A percentile compares a stretch with the other conserved stretches of the same genome.
Conservation (phyloP, 2,888 invertebrate species). For the Aproaerema taeniolella region DNA sequence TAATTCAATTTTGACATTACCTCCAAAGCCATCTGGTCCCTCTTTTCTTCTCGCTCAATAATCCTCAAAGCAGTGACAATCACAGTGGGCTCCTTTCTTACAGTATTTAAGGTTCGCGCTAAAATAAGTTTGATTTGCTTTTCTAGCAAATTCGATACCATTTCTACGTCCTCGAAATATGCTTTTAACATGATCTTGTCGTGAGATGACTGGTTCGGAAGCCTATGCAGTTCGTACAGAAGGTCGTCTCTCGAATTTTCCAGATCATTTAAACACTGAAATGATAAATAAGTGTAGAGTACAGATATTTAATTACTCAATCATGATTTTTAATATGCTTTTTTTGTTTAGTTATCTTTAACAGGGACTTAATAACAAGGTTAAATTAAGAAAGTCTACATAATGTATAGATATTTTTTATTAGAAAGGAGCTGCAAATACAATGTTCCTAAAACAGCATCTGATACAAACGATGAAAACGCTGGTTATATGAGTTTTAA, state of each 20-base stretch:
- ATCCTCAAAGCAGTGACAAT: slow-evolving; percentile 97
- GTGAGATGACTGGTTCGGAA: slow-evolving; percentile 92
- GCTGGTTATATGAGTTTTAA: too few relatives aligned
- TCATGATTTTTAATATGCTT: too few relatives aligned
- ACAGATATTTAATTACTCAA: too few relatives aligned
- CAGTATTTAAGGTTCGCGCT: slow-evolving; percentile 93
- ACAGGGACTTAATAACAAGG: too few relatives aligned
- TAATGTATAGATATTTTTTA: too few relatives aligned
- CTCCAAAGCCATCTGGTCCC: slow-evolving; percentile 91
- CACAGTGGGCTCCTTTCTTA: slow-evolving; percentile 94
- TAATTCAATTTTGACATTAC: too few relatives aligned
- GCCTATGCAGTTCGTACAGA: slow-evolving; percentile 93
- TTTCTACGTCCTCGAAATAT: slow-evolving; percentile 97
- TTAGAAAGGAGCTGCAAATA: too few relatives aligned
- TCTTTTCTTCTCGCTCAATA: slow-evolving; percentile 97
- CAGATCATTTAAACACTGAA: slow-evolving; percentile 92
- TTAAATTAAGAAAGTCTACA: too few relatives aligned
- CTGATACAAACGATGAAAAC: too few relatives aligned
- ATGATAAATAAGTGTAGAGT: slow-evolving; percentile 17
- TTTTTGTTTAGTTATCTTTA: too few relatives aligned
- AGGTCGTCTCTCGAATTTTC: slow-evolving; percentile 98
- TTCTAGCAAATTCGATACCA: slow-evolving; percentile 90
- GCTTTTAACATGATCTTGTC: slow-evolving; percentile 95
- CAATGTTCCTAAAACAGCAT: too few relatives aligned
- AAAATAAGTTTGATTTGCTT: slow-evolving; percentile 95